phyloP scores from a whole-genome alignment of 2,797 vertebrate genomes.

The Smutsia gigantea region DNA sequence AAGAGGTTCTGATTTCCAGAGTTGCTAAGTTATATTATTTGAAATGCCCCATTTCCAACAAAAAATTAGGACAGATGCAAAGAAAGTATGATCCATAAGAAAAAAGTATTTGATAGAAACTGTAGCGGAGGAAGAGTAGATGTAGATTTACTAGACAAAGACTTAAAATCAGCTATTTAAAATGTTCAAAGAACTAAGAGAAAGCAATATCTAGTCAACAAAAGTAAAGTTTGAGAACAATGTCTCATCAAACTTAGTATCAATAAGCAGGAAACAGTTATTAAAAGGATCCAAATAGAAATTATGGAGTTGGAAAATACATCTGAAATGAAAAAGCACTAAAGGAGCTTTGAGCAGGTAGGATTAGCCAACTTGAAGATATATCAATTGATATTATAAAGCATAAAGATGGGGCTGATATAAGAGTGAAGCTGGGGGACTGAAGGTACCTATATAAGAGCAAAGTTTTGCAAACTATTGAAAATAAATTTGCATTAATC shows the following conservation, averaged over 20 bases:
- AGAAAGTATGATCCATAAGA: background rate
- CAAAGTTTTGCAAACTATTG: background rate
- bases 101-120: background rate
- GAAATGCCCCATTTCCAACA: background rate
- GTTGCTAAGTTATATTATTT: background rate
- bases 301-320: background rate
- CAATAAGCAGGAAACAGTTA: background rate
- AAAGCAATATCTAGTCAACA: background rate
- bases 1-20: background rate
- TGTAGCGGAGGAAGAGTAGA: background rate
- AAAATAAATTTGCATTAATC: background rate
- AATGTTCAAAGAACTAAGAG: background rate
- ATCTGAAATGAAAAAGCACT: background rate
- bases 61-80: background rate
- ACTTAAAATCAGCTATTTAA: background rate
- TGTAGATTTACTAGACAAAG: background rate
- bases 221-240: background rate
- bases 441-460: background rate
- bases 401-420: background rate
- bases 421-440: too few species aligned
- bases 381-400: background rate
- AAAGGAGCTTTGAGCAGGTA: background rate
- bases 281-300: background rate
- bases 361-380: background rate
- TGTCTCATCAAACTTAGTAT: background rate